Evolutionary conservation across 1,140 invertebrate genomes (phyloP), one percentile per base, ranked within the genome.

Genomic region (Venustaconcha ellipsiformis): DNA sequence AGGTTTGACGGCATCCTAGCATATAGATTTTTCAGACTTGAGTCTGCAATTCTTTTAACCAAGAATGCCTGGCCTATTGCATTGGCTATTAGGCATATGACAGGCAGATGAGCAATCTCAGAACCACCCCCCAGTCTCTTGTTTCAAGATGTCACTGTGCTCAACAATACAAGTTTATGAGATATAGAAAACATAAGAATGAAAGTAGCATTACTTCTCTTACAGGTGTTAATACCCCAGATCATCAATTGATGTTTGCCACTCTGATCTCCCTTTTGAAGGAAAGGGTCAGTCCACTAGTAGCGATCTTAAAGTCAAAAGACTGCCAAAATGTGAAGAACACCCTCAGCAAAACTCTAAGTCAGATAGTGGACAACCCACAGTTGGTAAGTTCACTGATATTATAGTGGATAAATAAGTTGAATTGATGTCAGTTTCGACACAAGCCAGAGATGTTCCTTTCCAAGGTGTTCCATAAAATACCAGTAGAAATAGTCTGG

Each of bases 301-400:
- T 95, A 68, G 93, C 93, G 62, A 91, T 92, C 73, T 84, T 95
- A 23, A 91, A 91, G 78, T 93, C 93, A n/a, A 93, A 93, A 88
- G 92, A 95, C 89, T 94, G 93, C 74, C 89, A 89, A 62, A 93
- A 89, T 82, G 86, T 95, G 4, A 94, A 93, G 89, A 91, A 90
- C 85, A 90, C 94, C 14, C 91, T 94, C 15, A 93, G 93, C 83
- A 92, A 93, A 88, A 91, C 93, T 78, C 90, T 95, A 48, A 91
- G 90, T 86, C 93, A 95, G 83, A 89, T 95, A 63, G 91, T 94
- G 70, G 82, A 83, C 73, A 87, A 87, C 70, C 84, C 84, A 70
- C 87, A 91, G 20, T 23, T 81, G 68, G 84, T 84, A 82, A 72
- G 71, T 66, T 30, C 30, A 17, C 62, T 72, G n/a, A 26, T 2